Conservation (phyloP, 2,113 vertebrate genomes). For the Callithrix jacchus region DNA sequence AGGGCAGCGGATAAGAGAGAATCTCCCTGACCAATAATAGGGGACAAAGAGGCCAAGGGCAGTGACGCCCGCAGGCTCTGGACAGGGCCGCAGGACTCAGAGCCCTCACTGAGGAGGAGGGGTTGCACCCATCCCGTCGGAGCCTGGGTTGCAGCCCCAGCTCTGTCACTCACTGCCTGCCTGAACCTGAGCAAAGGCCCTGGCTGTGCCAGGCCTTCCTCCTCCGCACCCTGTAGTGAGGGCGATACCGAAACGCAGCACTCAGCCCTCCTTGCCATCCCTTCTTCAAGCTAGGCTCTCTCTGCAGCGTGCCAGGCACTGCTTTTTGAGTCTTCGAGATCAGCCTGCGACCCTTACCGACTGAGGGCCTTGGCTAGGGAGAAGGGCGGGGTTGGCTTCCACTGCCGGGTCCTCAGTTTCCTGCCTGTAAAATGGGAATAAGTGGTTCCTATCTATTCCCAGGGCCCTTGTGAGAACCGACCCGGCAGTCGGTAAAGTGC, state of each 20-base stretch:
- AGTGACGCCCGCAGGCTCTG: neutral
- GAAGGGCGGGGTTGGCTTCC: neutral
- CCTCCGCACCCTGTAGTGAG: neutral
- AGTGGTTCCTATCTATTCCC: neutral
- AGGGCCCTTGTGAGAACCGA: neutral
- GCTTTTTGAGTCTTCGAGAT: neutral
- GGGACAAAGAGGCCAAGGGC: neutral
- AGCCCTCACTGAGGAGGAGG: neutral
- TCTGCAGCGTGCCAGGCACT: neutral
- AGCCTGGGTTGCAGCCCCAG: neutral
- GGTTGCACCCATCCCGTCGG: rapidly evolving
- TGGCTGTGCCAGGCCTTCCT: neutral
- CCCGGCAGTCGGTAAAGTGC: neutral
- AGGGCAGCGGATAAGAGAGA: neutral
- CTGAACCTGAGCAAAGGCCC: neutral
- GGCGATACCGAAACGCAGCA: neutral
- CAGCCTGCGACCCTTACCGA: neutral
- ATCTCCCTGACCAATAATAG: too few relatives aligned
- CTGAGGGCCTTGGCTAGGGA: neutral
- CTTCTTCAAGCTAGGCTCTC: neutral
- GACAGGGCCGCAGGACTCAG: neutral
- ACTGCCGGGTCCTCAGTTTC: neutral
- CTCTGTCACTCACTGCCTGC: neutral
- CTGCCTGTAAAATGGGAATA: conserved; percentile 61
- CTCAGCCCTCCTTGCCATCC: neutral